A percentile compares a stretch with the other conserved stretches of the same genome.
Conservation (phyloP, 2,888 invertebrate genomes). For the Drosophila mimetica region DNA sequence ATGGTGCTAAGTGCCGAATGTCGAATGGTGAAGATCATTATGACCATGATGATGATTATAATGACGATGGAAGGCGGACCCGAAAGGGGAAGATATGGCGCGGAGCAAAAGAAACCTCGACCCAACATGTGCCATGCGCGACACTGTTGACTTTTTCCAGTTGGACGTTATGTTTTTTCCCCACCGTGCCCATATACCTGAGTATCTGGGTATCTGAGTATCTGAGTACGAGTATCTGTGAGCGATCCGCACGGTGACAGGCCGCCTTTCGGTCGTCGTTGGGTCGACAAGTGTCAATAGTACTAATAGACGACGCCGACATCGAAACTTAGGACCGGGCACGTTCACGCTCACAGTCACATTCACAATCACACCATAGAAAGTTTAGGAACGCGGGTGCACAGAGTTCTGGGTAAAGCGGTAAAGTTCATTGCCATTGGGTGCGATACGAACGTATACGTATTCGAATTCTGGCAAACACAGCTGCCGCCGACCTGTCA, state of each 20-base stretch:
- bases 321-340: slow-evolving; percentile 51
- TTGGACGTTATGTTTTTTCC: slow-evolving; percentile 43
- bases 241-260: slow-evolving; percentile 71
- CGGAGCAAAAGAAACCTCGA: slow-evolving; percentile 26
- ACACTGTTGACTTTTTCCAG: slow-evolving; percentile 74
- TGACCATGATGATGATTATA: slow-evolving; percentile 15
- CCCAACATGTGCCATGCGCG: slow-evolving; percentile 69
- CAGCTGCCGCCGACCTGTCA: slow-evolving; percentile 67
- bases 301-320: slow-evolving; percentile 74
- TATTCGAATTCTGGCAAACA: slow-evolving; percentile 57
- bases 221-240: slow-evolving; percentile 40
- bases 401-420: slow-evolving; percentile 51
- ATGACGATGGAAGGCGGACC: slow-evolving; percentile 11
- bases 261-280: slow-evolving; percentile 59
- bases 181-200: slow-evolving; percentile 45
- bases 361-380: slow-evolving; percentile 24
- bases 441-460: slow-evolving; percentile 19
- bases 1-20: slow-evolving; percentile 81
- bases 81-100: slow-evolving; percentile 8
- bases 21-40: slow-evolving; percentile 58
- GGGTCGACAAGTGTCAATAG: slow-evolving; percentile 82
- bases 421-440: slow-evolving; percentile 82
- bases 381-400: slow-evolving; percentile 7
- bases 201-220: slow-evolving; percentile 11
- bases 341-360: slow-evolving; percentile 41